Evolutionary conservation across 53 echinoderm and acorn worm genomes (phyloP), one percentile per base, ranked within the genome.

Genomic region (Arbacia lixula): DNA sequence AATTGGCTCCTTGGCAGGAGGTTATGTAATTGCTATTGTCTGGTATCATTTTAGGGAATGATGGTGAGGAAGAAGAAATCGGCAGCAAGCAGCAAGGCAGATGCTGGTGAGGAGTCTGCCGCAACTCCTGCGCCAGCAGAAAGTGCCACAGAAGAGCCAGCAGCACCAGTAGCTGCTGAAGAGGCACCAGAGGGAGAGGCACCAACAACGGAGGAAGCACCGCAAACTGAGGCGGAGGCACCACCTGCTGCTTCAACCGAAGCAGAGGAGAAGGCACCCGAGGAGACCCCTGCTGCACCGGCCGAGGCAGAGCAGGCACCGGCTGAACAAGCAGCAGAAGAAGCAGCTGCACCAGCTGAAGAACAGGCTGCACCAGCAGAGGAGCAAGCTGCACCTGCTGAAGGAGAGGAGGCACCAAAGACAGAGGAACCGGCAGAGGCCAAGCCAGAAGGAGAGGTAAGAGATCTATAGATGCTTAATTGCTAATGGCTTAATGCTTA

Each of bases 31-130:
- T 46, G 46, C 46, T 10, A 46, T 34, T 21, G 21, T 33, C 52
- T 5, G 31, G 2, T 6, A 6, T 34, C 27, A 25, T n/a, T 16
- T 56, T 50, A 88, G 88, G 87, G 88, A 1, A 69, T 88, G 55
- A 88, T 66, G 71, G 72, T 50, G 36, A 81, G 88, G 20, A 88
- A 88, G 40, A 55, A 85, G 21, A 85, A 14, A 73, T 72, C 72
- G 46, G 72, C 36, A 16, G 33, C 38, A 19, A 46, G 66, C 51
- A 72, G 62, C 46, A 55, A 77, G 27, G 14, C 40, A 58, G 41
- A 32, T 2, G 19, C 22, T 37, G 77, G 36, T 33, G 53, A 31
- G 32, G 9, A 57, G 57, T 58, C 77, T 14, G 39, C 40, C 10
- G 57, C 35, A 19, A 53, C n/a, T 6, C 38, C 5, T n/a, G 9